Percentiles rank a stretch among this genome's conserved stretches.
phyloP scores from a whole-genome alignment of 2,797 vertebrate genomes.

The Centroberyx gerrardi region DNA sequence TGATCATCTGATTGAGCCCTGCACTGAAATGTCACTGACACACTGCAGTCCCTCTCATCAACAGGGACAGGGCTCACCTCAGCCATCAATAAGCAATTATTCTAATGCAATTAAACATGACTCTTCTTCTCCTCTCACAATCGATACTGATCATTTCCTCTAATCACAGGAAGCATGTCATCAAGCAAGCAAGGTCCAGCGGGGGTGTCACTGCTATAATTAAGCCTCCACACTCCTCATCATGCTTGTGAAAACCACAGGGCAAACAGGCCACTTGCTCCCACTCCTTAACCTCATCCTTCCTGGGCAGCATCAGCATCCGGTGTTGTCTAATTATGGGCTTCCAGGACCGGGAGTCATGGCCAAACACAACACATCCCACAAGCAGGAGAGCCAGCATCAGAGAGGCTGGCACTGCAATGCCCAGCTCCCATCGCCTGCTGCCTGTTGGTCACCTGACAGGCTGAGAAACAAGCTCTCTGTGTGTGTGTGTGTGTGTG shows the following conservation, averaged over 20 bases:
- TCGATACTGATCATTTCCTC: slow-evolving; percentile 77
- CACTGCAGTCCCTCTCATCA: slow-evolving; percentile 38
- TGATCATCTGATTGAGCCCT: not conserved
- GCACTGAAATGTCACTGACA: slow-evolving; percentile 29
- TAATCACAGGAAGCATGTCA: slow-evolving; percentile 79
- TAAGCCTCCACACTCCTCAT: slow-evolving; percentile 48
- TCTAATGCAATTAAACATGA: slow-evolving; percentile 81
- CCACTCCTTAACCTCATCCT: slow-evolving; percentile 78
- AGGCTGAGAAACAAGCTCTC: slow-evolving; percentile 14
- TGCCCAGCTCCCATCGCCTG: not conserved
- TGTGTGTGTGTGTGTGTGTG: slow-evolving; percentile 6
- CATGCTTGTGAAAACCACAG: slow-evolving; percentile 41
- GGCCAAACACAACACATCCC: slow-evolving; percentile 64
- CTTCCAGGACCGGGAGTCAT: slow-evolving; percentile 65
- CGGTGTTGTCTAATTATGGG: slow-evolving; percentile 72
- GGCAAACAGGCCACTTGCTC: slow-evolving; percentile 56
- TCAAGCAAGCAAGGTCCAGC: slow-evolving; percentile 61
- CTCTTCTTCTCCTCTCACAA: slow-evolving; percentile 58
- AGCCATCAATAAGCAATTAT: slow-evolving; percentile 78
- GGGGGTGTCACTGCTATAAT: slow-evolving; percentile 71
- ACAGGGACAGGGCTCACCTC: slow-evolving; percentile 45
- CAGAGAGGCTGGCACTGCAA: slow-evolving; percentile 31
- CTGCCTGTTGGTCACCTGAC: slow-evolving; percentile 24
- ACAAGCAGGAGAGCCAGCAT: slow-evolving; percentile 38
- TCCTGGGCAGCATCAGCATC: slow-evolving; percentile 56